Conservation (phyloP, 2,888 invertebrate species). For the Cyclophora punctaria region DNA sequence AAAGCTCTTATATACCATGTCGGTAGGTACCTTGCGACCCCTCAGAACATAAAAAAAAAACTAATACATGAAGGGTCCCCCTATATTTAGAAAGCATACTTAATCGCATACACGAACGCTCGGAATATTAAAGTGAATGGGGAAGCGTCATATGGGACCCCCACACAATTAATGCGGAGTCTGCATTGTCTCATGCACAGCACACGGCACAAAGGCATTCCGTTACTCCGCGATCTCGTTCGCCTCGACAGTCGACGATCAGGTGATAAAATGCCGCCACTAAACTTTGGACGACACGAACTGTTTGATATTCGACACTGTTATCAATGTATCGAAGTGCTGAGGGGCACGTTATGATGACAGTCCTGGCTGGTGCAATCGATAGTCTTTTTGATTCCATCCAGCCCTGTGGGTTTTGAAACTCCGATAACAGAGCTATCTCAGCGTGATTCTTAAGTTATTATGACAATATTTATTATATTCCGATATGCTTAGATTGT, state of each 20-base stretch:
- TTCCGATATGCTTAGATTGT: no score
- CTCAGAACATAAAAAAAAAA: constrained; percentile 53
- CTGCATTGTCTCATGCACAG: constrained; percentile 49
- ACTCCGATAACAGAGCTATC: no score
- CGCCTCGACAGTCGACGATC: constrained; percentile 23
- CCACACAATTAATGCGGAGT: constrained; percentile 52
- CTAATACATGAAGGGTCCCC: constrained; percentile 52
- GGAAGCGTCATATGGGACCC: constrained; percentile 66
- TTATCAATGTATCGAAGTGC: constrained; percentile 33
- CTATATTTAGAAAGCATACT: constrained; percentile 69
- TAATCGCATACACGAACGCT: constrained; percentile 66
- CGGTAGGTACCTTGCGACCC: constrained; percentile 58
- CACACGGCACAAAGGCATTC: constrained; percentile 34
- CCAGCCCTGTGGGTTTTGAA: no score
- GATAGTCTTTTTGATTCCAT: no score
- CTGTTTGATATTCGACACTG: constrained; percentile 28
- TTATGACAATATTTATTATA: no score
- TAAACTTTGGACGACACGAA: constrained; percentile 21
- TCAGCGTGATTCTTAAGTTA: no score
- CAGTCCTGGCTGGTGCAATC: no score
- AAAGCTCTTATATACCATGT: constrained; percentile 57
- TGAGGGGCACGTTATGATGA: background rate
- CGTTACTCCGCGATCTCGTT: constrained; percentile 37
- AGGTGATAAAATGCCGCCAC: constrained; percentile 21
- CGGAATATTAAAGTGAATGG: constrained; percentile 68